Evolutionary conservation across 1,140 invertebrate species (phyloP).

Genomic region (Solenopsis invicta): DNA sequence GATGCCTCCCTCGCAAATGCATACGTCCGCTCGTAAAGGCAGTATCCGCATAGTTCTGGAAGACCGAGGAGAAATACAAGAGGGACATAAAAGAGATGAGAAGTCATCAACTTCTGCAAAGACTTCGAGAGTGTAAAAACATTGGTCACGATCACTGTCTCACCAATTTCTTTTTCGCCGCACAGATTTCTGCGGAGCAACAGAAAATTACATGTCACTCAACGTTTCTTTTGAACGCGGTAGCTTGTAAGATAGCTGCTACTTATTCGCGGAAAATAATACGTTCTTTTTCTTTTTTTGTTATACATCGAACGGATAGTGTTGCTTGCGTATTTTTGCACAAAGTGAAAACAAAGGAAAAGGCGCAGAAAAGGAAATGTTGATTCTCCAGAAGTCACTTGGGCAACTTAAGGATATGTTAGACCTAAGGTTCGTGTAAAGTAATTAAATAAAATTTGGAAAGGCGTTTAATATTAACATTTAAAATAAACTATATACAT

Average conservation of each 20-base stretch:
- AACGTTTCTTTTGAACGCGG: not conserved
- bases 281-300: not conserved
- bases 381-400: not conserved
- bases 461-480: no score
- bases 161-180: not conserved
- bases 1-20: conserved; percentile 20
- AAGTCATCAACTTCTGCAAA: not conserved
- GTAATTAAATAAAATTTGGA: no score
- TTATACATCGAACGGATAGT: not conserved
- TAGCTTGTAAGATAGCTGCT: not conserved
- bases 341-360: conserved; percentile 14
- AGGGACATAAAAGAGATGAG: not conserved
- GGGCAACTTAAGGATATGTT: not conserved
- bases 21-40: conserved; percentile 29
- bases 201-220: conserved; percentile 10
- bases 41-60: conserved; percentile 16
- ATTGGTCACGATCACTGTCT: not conserved
- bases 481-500: no score
- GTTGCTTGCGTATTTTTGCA: not conserved
- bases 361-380: not conserved
- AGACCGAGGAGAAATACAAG: not conserved
- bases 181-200: not conserved
- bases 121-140: not conserved
- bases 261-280: not conserved
- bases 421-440: no score